phyloP scores from a whole-genome alignment of 2,888 invertebrate genomes.

The Polia nebulosa region DNA sequence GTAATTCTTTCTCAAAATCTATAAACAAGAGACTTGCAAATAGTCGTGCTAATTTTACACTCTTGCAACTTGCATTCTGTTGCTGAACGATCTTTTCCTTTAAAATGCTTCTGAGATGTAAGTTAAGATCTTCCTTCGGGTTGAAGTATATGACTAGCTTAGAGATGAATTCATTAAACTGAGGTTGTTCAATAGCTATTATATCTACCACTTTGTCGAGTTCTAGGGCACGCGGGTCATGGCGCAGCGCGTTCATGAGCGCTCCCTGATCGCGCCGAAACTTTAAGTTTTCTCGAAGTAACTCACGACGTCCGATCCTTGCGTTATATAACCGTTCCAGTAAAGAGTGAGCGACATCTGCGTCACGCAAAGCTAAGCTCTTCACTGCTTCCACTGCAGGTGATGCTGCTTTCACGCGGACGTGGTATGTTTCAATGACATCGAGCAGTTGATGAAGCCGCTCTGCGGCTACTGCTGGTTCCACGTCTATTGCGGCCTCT shows the following conservation, averaged over 20 bases:
- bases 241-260: constrained; percentile 78
- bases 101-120: constrained; percentile 55
- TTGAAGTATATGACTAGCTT: constrained; percentile 77
- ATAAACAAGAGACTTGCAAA: constrained; percentile 50
- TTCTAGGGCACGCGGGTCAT: constrained; percentile 70
- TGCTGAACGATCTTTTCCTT: constrained; percentile 30
- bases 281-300: constrained; percentile 73
- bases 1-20: constrained; percentile 51
- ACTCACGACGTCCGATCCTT: constrained; percentile 73
- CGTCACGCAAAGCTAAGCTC: constrained; percentile 64
- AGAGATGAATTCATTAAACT: constrained; percentile 71
- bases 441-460: constrained; percentile 69
- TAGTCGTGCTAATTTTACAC: constrained; percentile 49
- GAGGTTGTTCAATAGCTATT: constrained; percentile 52
- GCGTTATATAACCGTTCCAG: constrained; percentile 70
- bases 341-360: constrained; percentile 56
- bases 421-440: constrained; percentile 69
- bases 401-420: constrained; percentile 63
- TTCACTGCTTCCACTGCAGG: constrained; percentile 66
- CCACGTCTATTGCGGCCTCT: constrained; percentile 52
- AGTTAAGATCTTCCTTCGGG: constrained; percentile 74
- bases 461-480: constrained; percentile 41
- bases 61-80: constrained; percentile 11
- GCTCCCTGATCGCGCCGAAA: constrained; percentile 73
- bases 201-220: constrained; percentile 64